A percentile compares a stretch with the other conserved stretches of the same genome.
These are phyloP conservation scores for Neomorphus geoffroyi DNA, from an alignment of 2,797 vertebrate genomes.

Conservation along the genomic window DNA sequence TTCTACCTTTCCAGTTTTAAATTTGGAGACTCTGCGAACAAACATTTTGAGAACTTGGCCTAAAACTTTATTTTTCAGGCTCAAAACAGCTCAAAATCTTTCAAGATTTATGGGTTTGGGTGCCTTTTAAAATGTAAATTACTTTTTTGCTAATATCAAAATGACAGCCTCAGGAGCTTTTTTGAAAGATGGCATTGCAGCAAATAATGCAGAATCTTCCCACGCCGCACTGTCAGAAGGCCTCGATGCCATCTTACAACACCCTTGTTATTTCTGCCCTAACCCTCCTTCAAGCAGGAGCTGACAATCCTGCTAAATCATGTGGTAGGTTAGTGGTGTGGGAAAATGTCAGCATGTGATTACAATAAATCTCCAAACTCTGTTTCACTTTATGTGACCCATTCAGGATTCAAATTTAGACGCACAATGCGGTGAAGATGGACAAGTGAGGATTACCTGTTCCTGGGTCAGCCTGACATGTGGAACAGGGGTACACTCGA, in stretches of 20 bases:
- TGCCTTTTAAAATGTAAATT: conserved; percentile 38
- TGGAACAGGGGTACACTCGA: neutral
- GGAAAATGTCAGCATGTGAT: conserved; percentile 60
- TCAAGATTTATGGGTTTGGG: neutral
- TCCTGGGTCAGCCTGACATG: neutral
- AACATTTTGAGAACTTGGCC: neutral
- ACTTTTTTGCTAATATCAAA: conserved; percentile 33
- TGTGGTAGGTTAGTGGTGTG: conserved; percentile 45
- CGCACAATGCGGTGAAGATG: neutral
- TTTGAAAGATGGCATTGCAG: conserved; percentile 20
- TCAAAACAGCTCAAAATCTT: neutral
- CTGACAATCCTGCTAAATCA: conserved; percentile 61
- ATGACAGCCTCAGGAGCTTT: conserved; percentile 2
- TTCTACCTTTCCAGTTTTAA: neutral
- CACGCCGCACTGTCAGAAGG: conserved; percentile 9
- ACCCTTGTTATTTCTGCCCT: conserved; percentile 49
- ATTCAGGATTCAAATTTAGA: neutral
- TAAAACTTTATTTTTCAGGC: neutral
- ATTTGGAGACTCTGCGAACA: neutral
- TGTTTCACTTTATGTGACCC: conserved; percentile 13
- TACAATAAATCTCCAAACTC: conserved; percentile 50
- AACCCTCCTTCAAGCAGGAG: conserved; percentile 27
- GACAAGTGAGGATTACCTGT: neutral
- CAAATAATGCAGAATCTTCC: conserved; percentile 2
- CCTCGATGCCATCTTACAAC: conserved; percentile 26